These are phyloP conservation scores for Sciurus carolinensis DNA, from an alignment of 2,797 vertebrate genomes.

Conservation along the genomic window DNA sequence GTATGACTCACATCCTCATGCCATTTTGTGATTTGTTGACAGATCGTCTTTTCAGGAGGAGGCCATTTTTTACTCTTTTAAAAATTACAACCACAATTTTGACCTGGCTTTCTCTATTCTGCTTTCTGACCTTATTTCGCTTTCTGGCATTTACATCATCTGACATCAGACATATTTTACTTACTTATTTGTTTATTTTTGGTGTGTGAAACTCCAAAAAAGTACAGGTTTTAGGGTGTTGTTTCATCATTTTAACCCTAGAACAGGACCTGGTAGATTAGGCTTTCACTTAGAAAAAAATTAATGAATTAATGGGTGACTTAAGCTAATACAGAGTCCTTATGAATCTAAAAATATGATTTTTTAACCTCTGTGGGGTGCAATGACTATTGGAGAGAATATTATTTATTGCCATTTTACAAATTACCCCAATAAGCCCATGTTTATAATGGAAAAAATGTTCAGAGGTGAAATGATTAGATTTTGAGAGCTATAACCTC, in stretches of 20 bases:
- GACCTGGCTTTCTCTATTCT: background rate
- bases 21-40: background rate
- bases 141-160: background rate
- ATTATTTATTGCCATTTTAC: slow-evolving; percentile 54
- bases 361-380: background rate
- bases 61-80: background rate
- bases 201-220: slow-evolving; percentile 10
- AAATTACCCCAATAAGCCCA: background rate
- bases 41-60: background rate
- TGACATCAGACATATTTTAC: background rate
- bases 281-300: slow-evolving; percentile 11
- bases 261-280: background rate
- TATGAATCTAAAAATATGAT: slow-evolving; percentile 39
- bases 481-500: no score
- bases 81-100: background rate
- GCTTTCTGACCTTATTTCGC: background rate
- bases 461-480: no score
- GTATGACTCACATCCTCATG: background rate
- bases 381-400: background rate
- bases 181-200: background rate
- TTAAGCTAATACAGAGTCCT: background rate
- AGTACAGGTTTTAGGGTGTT: background rate
- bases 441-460: no score
- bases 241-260: background rate
- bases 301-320: background rate